Evolutionary conservation across 2,888 invertebrate genomes (phyloP), one percentile per base, ranked within the genome.

Genomic region (Drosophila borealis): DNA sequence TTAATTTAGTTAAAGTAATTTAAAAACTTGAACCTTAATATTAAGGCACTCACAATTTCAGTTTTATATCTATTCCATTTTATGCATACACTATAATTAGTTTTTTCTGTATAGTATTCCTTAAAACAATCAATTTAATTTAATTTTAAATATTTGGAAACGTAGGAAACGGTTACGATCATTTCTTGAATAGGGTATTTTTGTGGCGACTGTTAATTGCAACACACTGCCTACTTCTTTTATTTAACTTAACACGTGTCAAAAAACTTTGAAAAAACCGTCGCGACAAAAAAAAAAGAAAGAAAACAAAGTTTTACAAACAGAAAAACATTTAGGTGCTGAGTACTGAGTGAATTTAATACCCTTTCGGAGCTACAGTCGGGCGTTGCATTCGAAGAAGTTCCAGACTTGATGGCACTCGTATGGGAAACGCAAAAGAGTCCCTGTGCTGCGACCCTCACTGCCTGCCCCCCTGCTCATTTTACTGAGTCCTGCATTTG

Each of bases 181-280:
- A 9, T 19, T 14, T 6, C 2, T 9, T 9, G 37, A 17, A 19
- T n/a, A 70, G 73, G 39, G 50, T 62, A 74, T 50, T 41, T 34
- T 1, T 0, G 8, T 29, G 37, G 49, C 42, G 25, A 44, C 33
- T 34, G 19, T 8, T 8, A 10, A 4, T 29, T 5, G 3, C 14
- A 1, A 10, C 1, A 2, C 36, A 44, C 8, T 8, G 29, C 54
- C 75, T 60, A 54, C 50, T 67, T 66, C 36, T 54, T 68, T 79
- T 71, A 74, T 78, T 74, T 64, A 70, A 70, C 71, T 88, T 85
- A 88, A 80, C 83, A 82, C 83, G 84, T 88, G 83, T 86, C 83
- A 86, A 57, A 69, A 62, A 78, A 68, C 60, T 70, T 63, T 60
- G 44, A 34, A 41, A 77, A 77, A 79, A 70, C 53, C 67, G 79